Conservation (phyloP, 2,113 vertebrate genomes). For the Neotragus pygmaeus region DNA sequence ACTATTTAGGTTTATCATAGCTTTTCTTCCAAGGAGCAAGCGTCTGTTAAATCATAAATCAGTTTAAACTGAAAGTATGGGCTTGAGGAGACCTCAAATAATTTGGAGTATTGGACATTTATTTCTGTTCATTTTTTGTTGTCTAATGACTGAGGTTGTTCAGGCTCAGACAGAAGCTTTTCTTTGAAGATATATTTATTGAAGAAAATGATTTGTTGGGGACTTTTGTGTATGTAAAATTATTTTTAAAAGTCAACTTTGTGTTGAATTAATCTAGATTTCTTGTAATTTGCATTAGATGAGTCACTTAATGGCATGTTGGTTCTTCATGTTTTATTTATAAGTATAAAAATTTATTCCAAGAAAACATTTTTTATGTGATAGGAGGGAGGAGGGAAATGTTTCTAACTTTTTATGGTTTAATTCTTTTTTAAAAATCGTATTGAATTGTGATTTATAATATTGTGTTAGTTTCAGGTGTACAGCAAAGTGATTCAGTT, state of each 20-base stretch:
- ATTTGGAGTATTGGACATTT: not conserved
- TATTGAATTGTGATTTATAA: not conserved
- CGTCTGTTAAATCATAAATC: not conserved
- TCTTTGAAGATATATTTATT: not conserved
- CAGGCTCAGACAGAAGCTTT: not conserved
- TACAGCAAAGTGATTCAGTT: not conserved
- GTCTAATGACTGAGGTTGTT: not conserved
- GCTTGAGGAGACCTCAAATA: not conserved
- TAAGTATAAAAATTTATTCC: not conserved
- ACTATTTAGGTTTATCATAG: not conserved
- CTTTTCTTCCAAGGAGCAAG: not conserved
- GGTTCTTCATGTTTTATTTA: not conserved
- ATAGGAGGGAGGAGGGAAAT: not conserved
- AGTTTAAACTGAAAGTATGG: not conserved
- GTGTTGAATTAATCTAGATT: not conserved
- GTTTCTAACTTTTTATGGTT: not conserved
- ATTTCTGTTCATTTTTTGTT: not conserved
- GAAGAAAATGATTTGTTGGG: not conserved
- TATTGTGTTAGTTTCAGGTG: not conserved
- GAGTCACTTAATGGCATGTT: not conserved
- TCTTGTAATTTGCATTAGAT: not conserved
- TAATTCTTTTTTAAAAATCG: not conserved
- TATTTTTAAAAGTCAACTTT: not conserved
- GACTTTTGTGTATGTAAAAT: not conserved
- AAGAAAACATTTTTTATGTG: constrained; percentile 27